A percentile compares a stretch with the other conserved stretches of the same genome.
These are phyloP conservation scores for Cyprinodon tularosa DNA, from an alignment of 2,113 vertebrate genomes.

Conservation along the genomic window DNA sequence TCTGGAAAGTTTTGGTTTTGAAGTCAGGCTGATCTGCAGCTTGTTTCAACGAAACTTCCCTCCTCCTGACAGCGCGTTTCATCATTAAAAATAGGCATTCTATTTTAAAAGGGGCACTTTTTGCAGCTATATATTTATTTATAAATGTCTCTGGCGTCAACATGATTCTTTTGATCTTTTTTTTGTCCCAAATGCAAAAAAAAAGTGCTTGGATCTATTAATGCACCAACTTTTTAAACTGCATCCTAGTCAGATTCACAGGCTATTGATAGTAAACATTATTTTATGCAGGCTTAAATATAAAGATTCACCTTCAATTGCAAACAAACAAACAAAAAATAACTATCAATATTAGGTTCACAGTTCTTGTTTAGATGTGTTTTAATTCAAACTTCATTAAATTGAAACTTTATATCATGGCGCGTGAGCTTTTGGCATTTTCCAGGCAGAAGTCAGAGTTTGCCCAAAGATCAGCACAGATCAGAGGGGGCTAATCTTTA, in stretches of 20 bases:
- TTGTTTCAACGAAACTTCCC: conserved; percentile 1
- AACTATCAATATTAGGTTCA: no score
- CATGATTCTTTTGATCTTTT: neutral
- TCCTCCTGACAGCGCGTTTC: neutral
- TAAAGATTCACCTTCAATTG: neutral
- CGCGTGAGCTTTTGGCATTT: conserved; percentile 8
- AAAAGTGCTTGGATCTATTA: neutral
- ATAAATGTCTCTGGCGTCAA: neutral
- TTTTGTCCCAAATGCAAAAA: neutral
- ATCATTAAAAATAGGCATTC: conserved; percentile 8
- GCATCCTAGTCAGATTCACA: neutral
- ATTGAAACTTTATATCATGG: neutral
- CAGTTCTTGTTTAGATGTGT: no score
- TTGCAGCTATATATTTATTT: conserved; percentile 1
- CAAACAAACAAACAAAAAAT: neutral
- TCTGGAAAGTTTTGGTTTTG: neutral
- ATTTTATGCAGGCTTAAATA: neutral
- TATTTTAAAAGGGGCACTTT: neutral
- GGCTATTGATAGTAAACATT: neutral
- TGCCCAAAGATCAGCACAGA: conserved; percentile 49
- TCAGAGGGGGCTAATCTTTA: conserved; percentile 54
- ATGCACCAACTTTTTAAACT: neutral
- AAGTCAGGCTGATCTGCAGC: neutral
- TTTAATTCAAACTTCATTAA: neutral
- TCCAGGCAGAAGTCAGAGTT: conserved; percentile 51